Conservation (phyloP, 2,113 vertebrate species). For the Lanius ludovicianus region DNA sequence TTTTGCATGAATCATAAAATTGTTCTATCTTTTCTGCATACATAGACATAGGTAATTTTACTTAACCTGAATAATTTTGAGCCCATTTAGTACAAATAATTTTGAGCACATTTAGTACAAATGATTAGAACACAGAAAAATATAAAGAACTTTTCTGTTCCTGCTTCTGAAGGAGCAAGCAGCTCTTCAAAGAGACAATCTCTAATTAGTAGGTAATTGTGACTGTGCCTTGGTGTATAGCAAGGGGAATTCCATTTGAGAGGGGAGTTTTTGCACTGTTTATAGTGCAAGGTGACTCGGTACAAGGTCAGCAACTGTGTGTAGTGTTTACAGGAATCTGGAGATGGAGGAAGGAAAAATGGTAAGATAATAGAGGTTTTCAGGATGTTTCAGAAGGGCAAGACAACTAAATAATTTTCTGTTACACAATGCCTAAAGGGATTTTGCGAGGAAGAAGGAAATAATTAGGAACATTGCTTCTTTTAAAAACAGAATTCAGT, state of each 20-base stretch:
- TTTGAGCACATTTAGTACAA: neutral
- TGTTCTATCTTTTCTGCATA: neutral
- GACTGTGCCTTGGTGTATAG: neutral
- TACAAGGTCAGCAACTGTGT: neutral
- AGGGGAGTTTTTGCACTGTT: neutral
- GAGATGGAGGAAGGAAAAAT: neutral
- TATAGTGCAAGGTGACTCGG: rapidly evolving
- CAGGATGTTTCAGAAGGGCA: neutral
- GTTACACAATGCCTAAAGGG: neutral
- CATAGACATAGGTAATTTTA: neutral
- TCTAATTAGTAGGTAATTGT: neutral
- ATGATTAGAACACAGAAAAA: neutral
- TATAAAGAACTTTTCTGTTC: neutral
- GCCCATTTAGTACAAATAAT: neutral
- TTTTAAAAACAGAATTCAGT: neutral
- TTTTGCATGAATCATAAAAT: neutral
- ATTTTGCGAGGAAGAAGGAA: neutral
- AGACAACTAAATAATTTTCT: neutral
- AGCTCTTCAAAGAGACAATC: neutral
- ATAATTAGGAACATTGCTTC: neutral
- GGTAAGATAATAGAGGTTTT: neutral
- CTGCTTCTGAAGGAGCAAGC: neutral
- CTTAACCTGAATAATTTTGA: neutral
- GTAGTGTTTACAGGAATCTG: neutral
- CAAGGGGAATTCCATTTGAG: neutral